These are phyloP conservation scores for Papilio glaucus DNA, from an alignment of 1,140 invertebrate genomes.

Conservation along the genomic window DNA sequence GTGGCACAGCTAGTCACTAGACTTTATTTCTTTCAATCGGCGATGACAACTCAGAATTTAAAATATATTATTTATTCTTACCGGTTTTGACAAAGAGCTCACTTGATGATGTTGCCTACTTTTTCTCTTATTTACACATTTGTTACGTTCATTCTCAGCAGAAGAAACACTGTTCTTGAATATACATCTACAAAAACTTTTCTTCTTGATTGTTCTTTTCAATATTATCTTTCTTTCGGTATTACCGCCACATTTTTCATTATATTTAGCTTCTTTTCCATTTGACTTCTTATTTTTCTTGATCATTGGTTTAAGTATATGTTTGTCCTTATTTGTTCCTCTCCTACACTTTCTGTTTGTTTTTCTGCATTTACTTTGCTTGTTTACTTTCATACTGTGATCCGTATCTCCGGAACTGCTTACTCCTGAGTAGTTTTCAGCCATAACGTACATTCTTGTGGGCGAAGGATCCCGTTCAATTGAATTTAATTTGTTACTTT, in stretches of 20 bases:
- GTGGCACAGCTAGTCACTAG: too few species aligned
- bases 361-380: conserved; percentile 39
- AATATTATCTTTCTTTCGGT: conserved; percentile 45
- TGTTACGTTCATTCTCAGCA: conserved; percentile 43
- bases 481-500: background rate
- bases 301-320: conserved; percentile 24
- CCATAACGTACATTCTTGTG: background rate
- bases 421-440: conserved; percentile 21
- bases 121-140: conserved; percentile 45
- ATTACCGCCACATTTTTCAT: conserved; percentile 47
- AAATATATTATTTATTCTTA: conserved; percentile 41
- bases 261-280: conserved; percentile 42
- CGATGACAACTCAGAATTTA: too few species aligned
- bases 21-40: too few species aligned
- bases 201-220: conserved; percentile 42
- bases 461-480: background rate
- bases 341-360: conserved; percentile 36
- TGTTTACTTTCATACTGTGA: conserved; percentile 33
- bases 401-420: conserved; percentile 49
- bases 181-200: conserved; percentile 21
- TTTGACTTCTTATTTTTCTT: conserved; percentile 44
- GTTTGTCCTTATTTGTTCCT: conserved; percentile 18
- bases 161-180: conserved; percentile 42
- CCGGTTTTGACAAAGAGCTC: conserved; percentile 49
- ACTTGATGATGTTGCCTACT: conserved; percentile 41